Conservation (phyloP, 2,888 invertebrate species). For the Nematopogon swammerdamellus region DNA sequence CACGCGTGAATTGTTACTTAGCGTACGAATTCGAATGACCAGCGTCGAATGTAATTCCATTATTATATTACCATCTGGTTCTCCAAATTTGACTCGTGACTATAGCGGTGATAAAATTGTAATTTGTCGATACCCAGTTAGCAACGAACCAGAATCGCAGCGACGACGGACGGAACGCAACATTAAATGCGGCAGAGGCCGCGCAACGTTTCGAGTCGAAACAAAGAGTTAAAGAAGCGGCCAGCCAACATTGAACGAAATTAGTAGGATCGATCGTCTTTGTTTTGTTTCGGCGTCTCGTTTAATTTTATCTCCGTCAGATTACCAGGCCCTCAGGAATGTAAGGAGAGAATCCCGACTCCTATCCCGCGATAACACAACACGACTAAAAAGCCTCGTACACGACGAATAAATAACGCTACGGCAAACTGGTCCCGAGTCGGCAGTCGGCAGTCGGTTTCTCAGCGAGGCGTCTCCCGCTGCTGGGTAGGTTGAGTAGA, state of each 20-base stretch:
- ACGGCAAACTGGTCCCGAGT: slow-evolving; percentile 31
- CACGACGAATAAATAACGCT: slow-evolving; percentile 50
- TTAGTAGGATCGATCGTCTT: slow-evolving; percentile 49
- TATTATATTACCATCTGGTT: no score
- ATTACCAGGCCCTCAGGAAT: slow-evolving; percentile 52
- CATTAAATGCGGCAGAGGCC: no score
- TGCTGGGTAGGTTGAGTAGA: no score
- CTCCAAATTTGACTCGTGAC: no score
- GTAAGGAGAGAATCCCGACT: slow-evolving; percentile 17
- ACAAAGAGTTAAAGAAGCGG: not conserved
- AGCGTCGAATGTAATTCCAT: no score
- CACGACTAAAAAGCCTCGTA: slow-evolving; percentile 45
- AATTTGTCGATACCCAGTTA: no score
- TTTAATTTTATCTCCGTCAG: slow-evolving; percentile 53
- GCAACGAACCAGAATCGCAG: no score
- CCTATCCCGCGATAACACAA: slow-evolving; percentile 17
- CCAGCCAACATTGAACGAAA: slow-evolving; percentile 21
- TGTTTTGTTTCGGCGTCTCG: slow-evolving; percentile 54
- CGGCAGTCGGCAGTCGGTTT: slow-evolving; percentile 21
- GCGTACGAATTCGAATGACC: no score
- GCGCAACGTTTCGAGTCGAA: not conserved
- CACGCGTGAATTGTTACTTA: not conserved
- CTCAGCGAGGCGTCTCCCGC: slow-evolving; percentile 20
- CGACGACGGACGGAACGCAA: no score
- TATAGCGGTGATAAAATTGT: no score